Conservation (phyloP, 2,797 vertebrate genomes). For the Siniperca undulata region DNA sequence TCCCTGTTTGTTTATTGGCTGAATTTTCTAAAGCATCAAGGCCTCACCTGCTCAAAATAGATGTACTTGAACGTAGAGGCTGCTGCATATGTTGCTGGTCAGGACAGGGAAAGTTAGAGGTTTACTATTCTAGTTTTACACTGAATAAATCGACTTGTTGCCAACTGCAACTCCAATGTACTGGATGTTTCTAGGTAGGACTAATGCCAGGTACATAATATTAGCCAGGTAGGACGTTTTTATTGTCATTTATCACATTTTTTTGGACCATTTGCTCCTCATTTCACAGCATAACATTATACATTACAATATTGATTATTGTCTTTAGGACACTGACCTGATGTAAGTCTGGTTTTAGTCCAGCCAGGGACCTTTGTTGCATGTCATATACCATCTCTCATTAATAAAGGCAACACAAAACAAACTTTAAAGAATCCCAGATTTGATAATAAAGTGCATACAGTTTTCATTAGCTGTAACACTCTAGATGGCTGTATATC, state of each 20-base stretch:
- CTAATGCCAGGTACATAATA: background rate
- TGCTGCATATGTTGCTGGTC: slow-evolving; percentile 47
- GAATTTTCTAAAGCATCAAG: slow-evolving; percentile 56
- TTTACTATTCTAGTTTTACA: slow-evolving; percentile 41
- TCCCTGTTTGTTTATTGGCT: slow-evolving; percentile 64
- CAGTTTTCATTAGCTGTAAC: background rate
- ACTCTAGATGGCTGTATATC: background rate
- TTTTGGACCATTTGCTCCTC: background rate
- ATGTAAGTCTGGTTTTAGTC: background rate
- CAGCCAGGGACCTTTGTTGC: background rate
- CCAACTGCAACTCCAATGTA: slow-evolving; percentile 1
- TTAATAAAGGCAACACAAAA: background rate
- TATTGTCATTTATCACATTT: background rate
- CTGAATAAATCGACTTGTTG: slow-evolving; percentile 45
- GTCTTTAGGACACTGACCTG: background rate
- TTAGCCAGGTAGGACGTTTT: background rate
- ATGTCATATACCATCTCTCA: background rate
- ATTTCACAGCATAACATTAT: background rate
- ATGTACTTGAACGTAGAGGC: slow-evolving; percentile 32
- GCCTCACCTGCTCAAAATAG: slow-evolving; percentile 76
- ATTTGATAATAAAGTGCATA: background rate
- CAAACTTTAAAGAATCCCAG: no score
- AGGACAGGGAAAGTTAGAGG: slow-evolving; percentile 27
- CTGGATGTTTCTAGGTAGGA: background rate
- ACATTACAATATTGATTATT: background rate